Evolutionary conservation across 2,888 invertebrate species (phyloP), one percentile per base, ranked within the genome.

Genomic region (Coelogynopora nodosa): DNA sequence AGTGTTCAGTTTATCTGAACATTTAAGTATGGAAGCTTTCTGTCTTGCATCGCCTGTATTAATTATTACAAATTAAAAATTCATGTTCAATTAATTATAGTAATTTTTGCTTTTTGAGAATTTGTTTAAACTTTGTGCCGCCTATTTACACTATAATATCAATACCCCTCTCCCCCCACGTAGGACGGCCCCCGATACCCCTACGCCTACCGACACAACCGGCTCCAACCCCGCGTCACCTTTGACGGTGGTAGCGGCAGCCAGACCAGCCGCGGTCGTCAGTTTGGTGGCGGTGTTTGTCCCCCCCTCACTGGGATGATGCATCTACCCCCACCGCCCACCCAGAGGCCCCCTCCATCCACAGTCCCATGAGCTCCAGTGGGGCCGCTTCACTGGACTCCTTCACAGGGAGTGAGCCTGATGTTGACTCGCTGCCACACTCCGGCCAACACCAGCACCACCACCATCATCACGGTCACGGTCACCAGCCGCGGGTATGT

Each of bases 161-260:
- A 28, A 28, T 0, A 74, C 0, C 74, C 0, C 74, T n/a, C n/a
- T n/a, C n/a, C n/a, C n/a, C n/a, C n/a, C n/a, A n/a, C n/a, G 18
- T 27, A 30, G 49, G 49, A 67, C 0, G 85, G 85, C 13, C 85
- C 85, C 18, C 67, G 85, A n/a, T 85, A 81, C 74, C 85, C 85
- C 85, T 85, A 81, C 85, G 85, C 85, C 82, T 85, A 85, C 84
- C 85, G 85, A 10, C 85, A 85, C 27, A n/a, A n/a, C n/a, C 83
- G 81, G 0, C 67, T 81, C 30, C 85, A 29, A 23, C 67, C 85
- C n/a, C 83, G 74, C 23, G 74, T 23, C 5, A 74, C 74, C 74
- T 49, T 13, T 49, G 49, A 49, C 49, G n/a, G n/a, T n/a, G n/a
- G n/a, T n/a, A n/a, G n/a, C 74, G 74, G 27, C 74, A 0, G 74